Evolutionary conservation across 2,888 invertebrate genomes (phyloP), one percentile per base, ranked within the genome.

Genomic region (Oscheius sp.): DNA sequence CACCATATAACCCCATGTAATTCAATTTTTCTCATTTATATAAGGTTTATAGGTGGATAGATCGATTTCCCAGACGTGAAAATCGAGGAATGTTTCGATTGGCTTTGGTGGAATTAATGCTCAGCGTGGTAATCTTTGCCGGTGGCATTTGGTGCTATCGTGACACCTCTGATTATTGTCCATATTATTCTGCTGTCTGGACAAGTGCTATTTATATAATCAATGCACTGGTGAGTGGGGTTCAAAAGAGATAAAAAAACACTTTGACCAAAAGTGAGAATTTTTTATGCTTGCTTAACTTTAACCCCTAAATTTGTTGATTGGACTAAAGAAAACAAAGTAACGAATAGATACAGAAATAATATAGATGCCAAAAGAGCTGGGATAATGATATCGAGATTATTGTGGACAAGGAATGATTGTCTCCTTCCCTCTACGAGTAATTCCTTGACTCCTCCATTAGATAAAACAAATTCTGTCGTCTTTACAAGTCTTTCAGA

Each of bases 111-210:
- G 80, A 83, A 54, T 50, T 75, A 24, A 70, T 84, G 73, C 67
- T 83, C 77, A 51, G 67, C 72, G 77, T 75, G 26, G 81, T 85
- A 14, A 75, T 84, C 54, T 68, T 85, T 45, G 79, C 69, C 12
- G 80, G 80, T 14, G 85, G 85, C 5, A 76, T 85, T 59, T 83
- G 82, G 82, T 85, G 85, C 57, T 73, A 75, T 38, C 71, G 75
- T 9, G 81, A 84, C 62, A 82, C 82, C n/a, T 70, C 82, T 6
- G 79, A 83, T 56, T 85, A 85, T 64, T 85, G 85, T 56, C 85
- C 85, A n/a, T 84, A 82, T 59, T 80, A 84, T 33, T 84, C 83
- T 1, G 85, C 83, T 26, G 79, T 85, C 41, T 85, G 85, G 85
- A 83, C 85, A 8, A 75, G 80, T 0, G 71, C 71, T 17, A 66